Evolutionary conservation across 2,113 vertebrate species (phyloP), one percentile per base, ranked within the genome.

Genomic region (Limanda limanda): DNA sequence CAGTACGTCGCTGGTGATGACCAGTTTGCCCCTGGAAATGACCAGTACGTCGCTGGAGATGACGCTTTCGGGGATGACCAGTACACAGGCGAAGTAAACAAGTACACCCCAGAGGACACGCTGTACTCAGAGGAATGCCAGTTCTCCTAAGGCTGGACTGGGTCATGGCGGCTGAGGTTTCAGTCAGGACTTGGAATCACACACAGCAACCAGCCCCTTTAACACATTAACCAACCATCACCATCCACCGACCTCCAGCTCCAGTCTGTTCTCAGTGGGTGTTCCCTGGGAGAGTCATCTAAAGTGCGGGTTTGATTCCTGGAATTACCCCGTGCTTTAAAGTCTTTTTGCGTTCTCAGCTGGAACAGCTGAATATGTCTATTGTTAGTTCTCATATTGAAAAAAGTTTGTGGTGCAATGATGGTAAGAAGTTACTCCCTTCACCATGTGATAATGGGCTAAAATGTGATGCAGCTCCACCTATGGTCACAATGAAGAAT

Each of bases 131-230:
- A 90, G 84, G 82, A 85, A 71, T 76, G 79, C 71, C 87, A 84
- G 69, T 90, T 76, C 4, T 82, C 85, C 56, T 88, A 81, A 89
- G 61, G 71, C 64, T 25, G 51, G 72, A 66, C 57, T 61, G 15
- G 35, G 21, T 10, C 18, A 31, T 13, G 85, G 91, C 84, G 87
- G 78, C 68, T 60, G 73, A 62, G 75, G 48, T 42, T 83, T 84
- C 72, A 86, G 81, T 68, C 87, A 84, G 63, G 82, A 90, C 86
- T 91, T 75, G 52, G 81, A 90, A 79, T 83, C 82, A 90, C 59
- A 80, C 64, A 76, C 48, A 51, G 58, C 78, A 78, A 85, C 85
- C 86, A 88, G 66, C 64, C 76, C 83, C 77, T 83, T 78, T 78
- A 83, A 68, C 64, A 24, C 59, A 68, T 79, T 65, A 76, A 74